phyloP scores from a whole-genome alignment of 2,113 vertebrate genomes.

The Ursus arctos region DNA sequence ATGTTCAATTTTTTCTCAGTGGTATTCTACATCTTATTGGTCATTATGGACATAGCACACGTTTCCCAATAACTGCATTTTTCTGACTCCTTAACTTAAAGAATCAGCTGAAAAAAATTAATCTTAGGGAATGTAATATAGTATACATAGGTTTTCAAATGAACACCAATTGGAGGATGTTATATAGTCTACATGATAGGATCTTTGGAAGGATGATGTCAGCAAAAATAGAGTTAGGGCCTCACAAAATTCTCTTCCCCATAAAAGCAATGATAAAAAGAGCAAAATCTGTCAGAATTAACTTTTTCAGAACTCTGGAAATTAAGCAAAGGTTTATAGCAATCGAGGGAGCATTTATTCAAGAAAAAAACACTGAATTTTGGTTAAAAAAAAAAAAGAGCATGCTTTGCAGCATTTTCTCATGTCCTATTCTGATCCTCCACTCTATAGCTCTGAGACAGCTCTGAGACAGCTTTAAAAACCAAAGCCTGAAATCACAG shows the following conservation, averaged over 20 bases:
- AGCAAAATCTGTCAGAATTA: neutral
- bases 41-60: neutral
- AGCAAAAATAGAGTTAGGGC: neutral
- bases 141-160: neutral
- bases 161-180: neutral
- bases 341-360: neutral
- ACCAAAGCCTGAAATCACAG: neutral
- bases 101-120: neutral
- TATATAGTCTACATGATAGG: neutral
- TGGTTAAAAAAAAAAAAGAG: neutral
- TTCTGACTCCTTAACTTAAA: neutral
- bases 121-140: neutral
- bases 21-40: neutral
- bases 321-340: neutral
- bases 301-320: neutral
- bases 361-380: neutral
- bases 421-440: neutral
- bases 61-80: neutral
- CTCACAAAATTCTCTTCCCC: neutral
- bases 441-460: neutral
- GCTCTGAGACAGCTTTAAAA: neutral
- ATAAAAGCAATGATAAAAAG: slow-evolving; percentile 25
- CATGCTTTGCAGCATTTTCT: neutral
- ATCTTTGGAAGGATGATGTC: neutral
- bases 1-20: neutral